Conservation (phyloP, 2,888 invertebrate genomes). For the Ochropleura leucogaster region DNA sequence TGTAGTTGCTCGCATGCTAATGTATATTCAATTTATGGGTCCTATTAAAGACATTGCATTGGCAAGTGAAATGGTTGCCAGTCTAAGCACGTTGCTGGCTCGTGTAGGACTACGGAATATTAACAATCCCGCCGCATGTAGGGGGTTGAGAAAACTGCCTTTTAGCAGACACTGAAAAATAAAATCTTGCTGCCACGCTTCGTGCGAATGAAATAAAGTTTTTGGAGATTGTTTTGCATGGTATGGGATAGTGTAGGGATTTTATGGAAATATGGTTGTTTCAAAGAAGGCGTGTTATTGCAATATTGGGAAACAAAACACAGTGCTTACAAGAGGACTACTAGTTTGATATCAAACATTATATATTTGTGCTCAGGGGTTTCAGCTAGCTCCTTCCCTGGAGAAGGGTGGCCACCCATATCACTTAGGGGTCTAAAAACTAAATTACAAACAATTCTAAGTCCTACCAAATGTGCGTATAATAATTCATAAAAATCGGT, state of each 20-base stretch:
- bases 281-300: not conserved
- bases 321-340: not conserved
- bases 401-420: no score
- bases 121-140: slow-evolving; percentile 73
- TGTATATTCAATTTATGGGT: slow-evolving; percentile 84
- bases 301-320: not conserved
- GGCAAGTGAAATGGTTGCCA: slow-evolving; percentile 65
- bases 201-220: slow-evolving; percentile 70
- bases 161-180: slow-evolving; percentile 81
- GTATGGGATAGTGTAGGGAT: slow-evolving; percentile 21
- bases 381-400: no score
- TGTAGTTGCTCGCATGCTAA: slow-evolving; percentile 73
- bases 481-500: no score
- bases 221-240: slow-evolving; percentile 64
- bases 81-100: slow-evolving; percentile 69
- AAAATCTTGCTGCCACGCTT: slow-evolving; percentile 72
- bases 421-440: no score
- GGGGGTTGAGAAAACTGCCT: slow-evolving; percentile 75
- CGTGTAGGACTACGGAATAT: slow-evolving; percentile 78
- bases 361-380: no score
- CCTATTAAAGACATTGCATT: slow-evolving; percentile 85
- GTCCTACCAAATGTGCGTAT: no score
- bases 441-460: no score
- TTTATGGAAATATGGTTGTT: not conserved
- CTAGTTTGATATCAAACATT: not conserved